Base-by-base conservation (phyloP, 1,140 invertebrate species). In the Drosophila jambulina region DNA sequence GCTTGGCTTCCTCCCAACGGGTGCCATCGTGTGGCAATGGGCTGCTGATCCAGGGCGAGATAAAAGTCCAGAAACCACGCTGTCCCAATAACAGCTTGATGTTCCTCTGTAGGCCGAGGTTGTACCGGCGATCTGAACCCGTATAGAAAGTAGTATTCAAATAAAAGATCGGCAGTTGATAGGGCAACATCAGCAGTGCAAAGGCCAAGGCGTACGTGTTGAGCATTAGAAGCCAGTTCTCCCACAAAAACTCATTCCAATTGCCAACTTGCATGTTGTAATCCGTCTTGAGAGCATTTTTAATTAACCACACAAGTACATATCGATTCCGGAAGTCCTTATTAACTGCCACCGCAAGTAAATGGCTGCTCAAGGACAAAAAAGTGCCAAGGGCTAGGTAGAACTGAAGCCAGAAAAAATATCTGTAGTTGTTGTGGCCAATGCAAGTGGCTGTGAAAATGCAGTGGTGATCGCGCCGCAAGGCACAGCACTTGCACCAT, bases 401-500 rank as follows among this genome's bases (percentile, higher is more conserved):
- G 6, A 97, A 91, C 6, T 97, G 94, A 87, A 98, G 96, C 81
- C 96, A 95, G 2, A 97, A 93, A 86, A 98, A 99, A 92, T 97
- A 99, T 84, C 98, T 94, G 77, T 97, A 96, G 93, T 99, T 99
- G 60, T 94, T 94, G 92, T 98, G 96, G 1, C 98, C 98, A 13
- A 99, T 94, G 93, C 98, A 99, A 88, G 96, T 96, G 17, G 96
- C 96, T 19, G 96, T 96, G 91, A 99, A 99, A 48, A 96, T 95
- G 92, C 98, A 99, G 91, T 99, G 98, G 93, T 99, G 98, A 92
- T 99, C 98, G 76, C 98, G 94, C 91, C 98, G 98, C n/a, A 98
- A 90, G 43, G 99, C 96, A 90, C 98, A 99, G n/a, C 93, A 88
- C 71, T 94, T 91, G 86, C 98, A 99, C 48, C 93, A 94, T 43